These are phyloP conservation scores for Scotopteryx bipunctaria DNA, from an alignment of 2,888 invertebrate species.

Conservation along the genomic window DNA sequence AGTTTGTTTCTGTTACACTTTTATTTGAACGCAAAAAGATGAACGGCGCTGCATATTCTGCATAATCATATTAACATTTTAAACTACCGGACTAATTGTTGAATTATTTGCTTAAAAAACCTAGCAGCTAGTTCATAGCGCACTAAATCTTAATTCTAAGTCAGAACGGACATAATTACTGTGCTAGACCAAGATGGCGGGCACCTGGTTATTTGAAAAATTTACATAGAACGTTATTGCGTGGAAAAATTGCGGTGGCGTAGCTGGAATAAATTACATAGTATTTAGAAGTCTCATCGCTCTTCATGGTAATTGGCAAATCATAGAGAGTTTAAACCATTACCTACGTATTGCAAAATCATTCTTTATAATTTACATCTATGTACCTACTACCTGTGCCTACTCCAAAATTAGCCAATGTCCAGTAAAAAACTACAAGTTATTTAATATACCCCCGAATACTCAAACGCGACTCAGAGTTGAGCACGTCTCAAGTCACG, in stretches of 20 bases:
- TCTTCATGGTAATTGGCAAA: conserved; percentile 15
- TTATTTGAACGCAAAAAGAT: conserved; percentile 1
- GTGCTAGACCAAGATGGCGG: conserved; percentile 31
- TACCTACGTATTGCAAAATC: conserved; percentile 8
- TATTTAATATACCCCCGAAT: too few species aligned
- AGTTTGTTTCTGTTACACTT: conserved; percentile 1
- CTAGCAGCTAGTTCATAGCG: conserved; percentile 32
- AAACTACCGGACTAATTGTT: conserved; percentile 17
- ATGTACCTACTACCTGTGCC: neutral
- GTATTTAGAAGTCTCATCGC: conserved; percentile 23
- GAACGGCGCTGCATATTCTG: conserved; percentile 3
- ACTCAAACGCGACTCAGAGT: too few species aligned
- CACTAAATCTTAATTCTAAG: conserved; percentile 39
- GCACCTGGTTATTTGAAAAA: conserved; percentile 34
- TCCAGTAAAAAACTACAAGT: too few species aligned
- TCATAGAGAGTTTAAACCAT: conserved; percentile 3
- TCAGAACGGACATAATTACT: conserved; percentile 36
- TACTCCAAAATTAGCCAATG: neutral
- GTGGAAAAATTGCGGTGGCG: conserved; percentile 33
- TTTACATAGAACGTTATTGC: conserved; percentile 35
- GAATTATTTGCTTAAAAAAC: conserved; percentile 29
- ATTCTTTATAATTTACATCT: conserved; percentile 10
- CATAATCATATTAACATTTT: conserved; percentile 23
- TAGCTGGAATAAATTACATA: conserved; percentile 35
- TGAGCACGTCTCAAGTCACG: too few species aligned